These are phyloP conservation scores for Phrynosoma platyrhinos DNA, from an alignment of 2,113 vertebrate genomes.

Conservation along the genomic window DNA sequence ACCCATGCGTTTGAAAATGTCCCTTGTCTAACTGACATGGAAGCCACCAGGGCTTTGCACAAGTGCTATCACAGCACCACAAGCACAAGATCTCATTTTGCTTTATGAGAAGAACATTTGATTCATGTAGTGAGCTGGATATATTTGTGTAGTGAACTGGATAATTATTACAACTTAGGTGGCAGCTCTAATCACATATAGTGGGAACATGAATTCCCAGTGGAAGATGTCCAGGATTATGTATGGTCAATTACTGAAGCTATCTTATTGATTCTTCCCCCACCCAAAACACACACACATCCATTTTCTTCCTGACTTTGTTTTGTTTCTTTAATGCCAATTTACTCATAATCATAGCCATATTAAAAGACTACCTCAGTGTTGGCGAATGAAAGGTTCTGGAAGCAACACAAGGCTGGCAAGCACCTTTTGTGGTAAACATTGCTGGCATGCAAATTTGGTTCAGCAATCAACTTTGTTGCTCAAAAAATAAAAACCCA, in stretches of 20 bases:
- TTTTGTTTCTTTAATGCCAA: neutral
- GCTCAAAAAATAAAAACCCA: neutral
- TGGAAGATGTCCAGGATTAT: neutral
- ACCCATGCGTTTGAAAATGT: no score
- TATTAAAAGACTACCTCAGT: neutral
- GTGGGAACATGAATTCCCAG: neutral
- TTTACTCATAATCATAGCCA: neutral
- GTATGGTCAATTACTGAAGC: neutral
- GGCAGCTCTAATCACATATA: neutral
- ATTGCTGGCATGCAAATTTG: conserved; percentile 18
- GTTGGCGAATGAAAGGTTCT: neutral
- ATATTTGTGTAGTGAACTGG: neutral
- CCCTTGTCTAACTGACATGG: no score
- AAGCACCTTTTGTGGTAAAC: neutral
- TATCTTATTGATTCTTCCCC: neutral
- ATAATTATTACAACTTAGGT: neutral
- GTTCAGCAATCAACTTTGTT: conserved; percentile 13
- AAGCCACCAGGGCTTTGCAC: neutral
- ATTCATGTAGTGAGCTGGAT: neutral
- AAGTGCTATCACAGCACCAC: neutral
- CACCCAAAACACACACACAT: no score
- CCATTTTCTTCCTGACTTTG: no score
- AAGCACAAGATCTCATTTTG: neutral
- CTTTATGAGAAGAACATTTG: neutral
- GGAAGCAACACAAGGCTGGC: neutral